Base-by-base conservation (phyloP, 2,888 invertebrate species). In the Phengaris alcon region DNA sequence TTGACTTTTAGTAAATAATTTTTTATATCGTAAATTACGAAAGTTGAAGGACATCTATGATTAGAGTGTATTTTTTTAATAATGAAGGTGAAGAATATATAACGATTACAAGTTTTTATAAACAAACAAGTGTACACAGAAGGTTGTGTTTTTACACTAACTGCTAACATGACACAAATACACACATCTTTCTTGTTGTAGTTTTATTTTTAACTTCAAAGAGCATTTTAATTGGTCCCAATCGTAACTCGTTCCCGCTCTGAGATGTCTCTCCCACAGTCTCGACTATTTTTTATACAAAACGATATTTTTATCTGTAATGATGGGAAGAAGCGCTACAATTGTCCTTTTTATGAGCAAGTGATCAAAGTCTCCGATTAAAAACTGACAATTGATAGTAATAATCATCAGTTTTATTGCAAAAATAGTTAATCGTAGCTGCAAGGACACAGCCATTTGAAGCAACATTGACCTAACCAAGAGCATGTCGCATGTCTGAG, bases 131-230 rank as follows among this genome's bases (percentile, higher is more conserved):
- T 70, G 7, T 8, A 15, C 48, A n/a, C 6, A 8, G n/a, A 69
- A 46, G 69, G 48, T 46, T 15, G 48, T 15, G 48, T 70, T 70
- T 70, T 70, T 70, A 70, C 51, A 10, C 48, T 6, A 22, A 15
- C 70, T 22, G 4, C 48, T 6, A 22, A 15, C 70, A 70, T 54
- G 54, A 52, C 72, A 72, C 52, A 54, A 35, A 72, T 54, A 72
- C 72, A 72, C 54, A 72, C 13, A 15, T 69, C 35, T 72, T 52
- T 70, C 12, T 69, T 13, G 68, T 52, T 70, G 46, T 22, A 44
- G 68, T 68, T 72, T 54, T 72, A 72, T 72, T 72, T 72, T 72
- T 72, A 54, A 51, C 70, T 70, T 22, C 15, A 72, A 54, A 72
- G 22, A 52, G 51, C 13, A 52, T 22, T n/a, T 54, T 72, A 72